Conservation (phyloP, 2,113 vertebrate species). For the Callipepla squamata region DNA sequence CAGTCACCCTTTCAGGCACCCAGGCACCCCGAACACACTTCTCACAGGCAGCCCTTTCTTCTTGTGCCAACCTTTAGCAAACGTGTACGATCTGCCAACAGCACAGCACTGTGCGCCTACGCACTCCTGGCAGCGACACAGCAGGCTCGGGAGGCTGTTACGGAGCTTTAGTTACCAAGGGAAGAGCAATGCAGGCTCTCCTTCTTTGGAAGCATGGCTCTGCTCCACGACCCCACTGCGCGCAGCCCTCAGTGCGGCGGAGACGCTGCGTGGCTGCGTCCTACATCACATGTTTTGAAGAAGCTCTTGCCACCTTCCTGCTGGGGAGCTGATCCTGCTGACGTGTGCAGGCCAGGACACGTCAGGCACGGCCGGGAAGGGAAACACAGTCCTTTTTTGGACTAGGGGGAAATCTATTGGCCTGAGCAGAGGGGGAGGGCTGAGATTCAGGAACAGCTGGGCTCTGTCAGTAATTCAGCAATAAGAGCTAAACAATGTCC, state of each 20-base stretch:
- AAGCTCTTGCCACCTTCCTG: neutral
- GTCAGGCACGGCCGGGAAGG: slow-evolving; percentile 30
- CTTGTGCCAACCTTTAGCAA: neutral
- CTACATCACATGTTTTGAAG: slow-evolving; percentile 60
- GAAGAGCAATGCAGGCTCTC: neutral
- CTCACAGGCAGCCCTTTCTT: neutral
- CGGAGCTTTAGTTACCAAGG: neutral
- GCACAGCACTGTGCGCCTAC: neutral
- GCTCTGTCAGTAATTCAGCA: neutral
- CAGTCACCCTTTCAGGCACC: neutral
- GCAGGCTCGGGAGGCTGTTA: neutral
- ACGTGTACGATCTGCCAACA: neutral
- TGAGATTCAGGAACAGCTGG: neutral
- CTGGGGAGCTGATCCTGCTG: slow-evolving; percentile 33
- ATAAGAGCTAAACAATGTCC: neutral
- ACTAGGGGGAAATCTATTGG: neutral
- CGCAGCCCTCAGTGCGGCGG: fast-evolving
- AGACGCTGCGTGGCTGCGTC: neutral
- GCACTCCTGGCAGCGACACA: neutral
- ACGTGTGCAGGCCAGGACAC: slow-evolving; percentile 50
- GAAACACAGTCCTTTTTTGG: slow-evolving; percentile 77
- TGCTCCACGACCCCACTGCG: neutral
- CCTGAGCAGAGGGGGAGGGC: neutral
- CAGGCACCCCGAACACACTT: fast-evolving
- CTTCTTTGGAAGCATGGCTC: slow-evolving; percentile 1